Evolutionary conservation across 2,797 vertebrate species (phyloP).

Genomic region (Microhierax caerulescens): DNA sequence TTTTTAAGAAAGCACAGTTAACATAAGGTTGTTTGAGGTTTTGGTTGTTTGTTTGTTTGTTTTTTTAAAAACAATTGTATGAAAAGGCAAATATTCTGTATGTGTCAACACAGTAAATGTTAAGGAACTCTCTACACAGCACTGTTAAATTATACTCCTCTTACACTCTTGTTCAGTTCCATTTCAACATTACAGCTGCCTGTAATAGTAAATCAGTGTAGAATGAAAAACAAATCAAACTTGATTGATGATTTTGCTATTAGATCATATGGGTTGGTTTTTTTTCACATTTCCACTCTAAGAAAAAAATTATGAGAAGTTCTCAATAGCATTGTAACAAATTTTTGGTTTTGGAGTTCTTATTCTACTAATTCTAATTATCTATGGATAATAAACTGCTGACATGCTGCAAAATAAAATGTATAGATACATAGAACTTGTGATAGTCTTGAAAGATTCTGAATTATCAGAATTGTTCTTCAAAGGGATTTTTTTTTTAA

Average conservation of each 20-base stretch:
- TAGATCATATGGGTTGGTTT: background rate
- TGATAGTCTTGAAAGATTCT: background rate
- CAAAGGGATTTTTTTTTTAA: background rate
- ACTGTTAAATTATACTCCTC: background rate
- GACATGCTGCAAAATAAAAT: background rate
- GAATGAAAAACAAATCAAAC: background rate
- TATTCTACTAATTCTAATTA: background rate
- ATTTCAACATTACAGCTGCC: background rate
- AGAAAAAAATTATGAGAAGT: background rate
- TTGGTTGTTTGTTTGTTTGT: too few species aligned
- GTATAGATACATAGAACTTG: background rate
- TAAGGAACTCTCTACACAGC: background rate
- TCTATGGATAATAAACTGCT: background rate
- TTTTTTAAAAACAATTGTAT: background rate
- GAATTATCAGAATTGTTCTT: background rate
- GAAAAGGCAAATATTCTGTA: background rate
- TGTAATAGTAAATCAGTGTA: background rate
- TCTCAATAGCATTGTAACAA: background rate
- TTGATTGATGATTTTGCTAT: background rate
- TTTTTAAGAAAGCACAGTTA: background rate
- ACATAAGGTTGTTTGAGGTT: background rate
- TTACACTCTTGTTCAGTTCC: background rate
- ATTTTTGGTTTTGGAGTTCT: background rate
- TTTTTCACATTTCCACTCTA: background rate
- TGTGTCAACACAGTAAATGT: background rate